Evolutionary conservation across 2,113 vertebrate genomes (phyloP).

Genomic region (Urocitellus parryii): DNA sequence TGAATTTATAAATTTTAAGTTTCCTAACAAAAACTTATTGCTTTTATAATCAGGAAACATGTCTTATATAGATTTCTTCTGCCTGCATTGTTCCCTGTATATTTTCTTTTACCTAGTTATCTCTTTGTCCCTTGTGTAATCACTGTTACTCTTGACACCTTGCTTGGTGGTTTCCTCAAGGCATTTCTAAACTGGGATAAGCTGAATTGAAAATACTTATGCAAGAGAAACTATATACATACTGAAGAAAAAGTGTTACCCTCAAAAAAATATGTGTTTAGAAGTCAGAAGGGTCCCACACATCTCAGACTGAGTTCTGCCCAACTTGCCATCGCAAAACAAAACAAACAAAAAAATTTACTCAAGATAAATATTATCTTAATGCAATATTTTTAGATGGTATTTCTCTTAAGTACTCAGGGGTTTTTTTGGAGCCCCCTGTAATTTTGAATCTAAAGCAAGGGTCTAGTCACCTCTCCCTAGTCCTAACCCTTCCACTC

Average conservation of each 20-base stretch:
- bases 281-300: background rate
- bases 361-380: background rate
- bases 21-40: background rate
- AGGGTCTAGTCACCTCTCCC: background rate
- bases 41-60: background rate
- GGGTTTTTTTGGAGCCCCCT: background rate
- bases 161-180: background rate
- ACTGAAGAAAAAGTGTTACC: background rate
- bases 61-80: background rate
- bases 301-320: background rate
- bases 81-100: background rate
- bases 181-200: background rate
- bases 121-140: background rate
- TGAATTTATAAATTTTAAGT: slow-evolving; percentile 12
- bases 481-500: background rate
- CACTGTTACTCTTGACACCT: background rate
- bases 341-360: background rate
- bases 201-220: background rate
- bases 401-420: background rate
- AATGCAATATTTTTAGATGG: background rate
- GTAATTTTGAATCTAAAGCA: background rate
- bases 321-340: background rate
- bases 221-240: background rate
- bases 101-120: background rate
- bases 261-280: background rate